Percentiles rank a stretch among this genome's conserved stretches.
Conservation (phyloP, 2,113 vertebrate genomes). For the Himantopus leucocephalus region DNA sequence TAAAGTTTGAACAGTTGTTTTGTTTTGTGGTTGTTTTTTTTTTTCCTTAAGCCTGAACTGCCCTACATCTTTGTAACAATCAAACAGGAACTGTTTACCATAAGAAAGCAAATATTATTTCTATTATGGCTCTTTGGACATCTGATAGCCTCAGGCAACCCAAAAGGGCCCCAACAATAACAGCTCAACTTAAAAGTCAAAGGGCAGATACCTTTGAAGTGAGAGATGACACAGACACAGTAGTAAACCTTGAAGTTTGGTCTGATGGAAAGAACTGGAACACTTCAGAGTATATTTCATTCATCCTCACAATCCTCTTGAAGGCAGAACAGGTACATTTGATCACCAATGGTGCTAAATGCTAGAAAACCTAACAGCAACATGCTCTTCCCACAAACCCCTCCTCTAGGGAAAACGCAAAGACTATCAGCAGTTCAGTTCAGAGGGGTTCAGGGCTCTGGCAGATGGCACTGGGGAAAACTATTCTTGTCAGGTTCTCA, state of each 20-base stretch:
- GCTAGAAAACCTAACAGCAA: background rate
- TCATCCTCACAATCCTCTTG: background rate
- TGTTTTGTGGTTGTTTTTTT: no score
- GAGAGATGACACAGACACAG: slow-evolving; percentile 17
- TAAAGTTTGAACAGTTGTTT: background rate
- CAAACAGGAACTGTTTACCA: background rate
- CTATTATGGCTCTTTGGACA: slow-evolving; percentile 23
- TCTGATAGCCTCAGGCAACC: slow-evolving; percentile 9
- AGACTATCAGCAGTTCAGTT: background rate
- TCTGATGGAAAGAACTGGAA: background rate
- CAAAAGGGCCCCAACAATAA: background rate
- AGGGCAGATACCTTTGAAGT: slow-evolving; percentile 40
- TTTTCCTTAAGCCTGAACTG: background rate
- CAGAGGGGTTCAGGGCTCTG: background rate
- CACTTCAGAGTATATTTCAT: background rate
- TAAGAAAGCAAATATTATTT: slow-evolving; percentile 51
- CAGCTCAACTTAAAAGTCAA: slow-evolving; percentile 39
- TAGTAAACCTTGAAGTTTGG: background rate
- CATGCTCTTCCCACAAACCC: rapidly evolving
- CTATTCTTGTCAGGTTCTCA: background rate
- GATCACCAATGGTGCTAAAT: background rate
- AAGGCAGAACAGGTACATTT: background rate
- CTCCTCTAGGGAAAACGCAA: background rate
- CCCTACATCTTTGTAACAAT: background rate
- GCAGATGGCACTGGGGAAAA: background rate